phyloP scores from a whole-genome alignment of 1,140 invertebrate genomes.

The Onthophagus taurus region DNA sequence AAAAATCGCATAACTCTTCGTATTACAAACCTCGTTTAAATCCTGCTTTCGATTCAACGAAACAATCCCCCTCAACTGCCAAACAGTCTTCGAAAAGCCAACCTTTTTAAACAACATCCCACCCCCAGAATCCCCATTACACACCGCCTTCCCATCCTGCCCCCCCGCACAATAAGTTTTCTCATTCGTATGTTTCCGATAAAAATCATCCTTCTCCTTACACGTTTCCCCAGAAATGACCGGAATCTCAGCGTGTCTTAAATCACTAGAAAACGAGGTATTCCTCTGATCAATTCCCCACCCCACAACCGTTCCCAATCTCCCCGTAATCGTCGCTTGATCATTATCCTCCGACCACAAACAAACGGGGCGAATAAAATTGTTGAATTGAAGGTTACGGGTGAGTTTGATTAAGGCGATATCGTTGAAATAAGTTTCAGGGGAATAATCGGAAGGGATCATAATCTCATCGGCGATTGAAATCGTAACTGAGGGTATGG shows the following conservation, averaged over 20 bases:
- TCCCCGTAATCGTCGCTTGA: background rate
- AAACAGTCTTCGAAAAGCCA: conserved; percentile 22
- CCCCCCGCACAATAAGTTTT: conserved; percentile 43
- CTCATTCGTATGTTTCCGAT: too few relatives aligned
- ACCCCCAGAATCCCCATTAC: conserved; percentile 51
- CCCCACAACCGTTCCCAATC: conserved; percentile 43
- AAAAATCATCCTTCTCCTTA: too few relatives aligned
- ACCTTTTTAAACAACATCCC: conserved; percentile 39
- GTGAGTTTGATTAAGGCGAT: conserved; percentile 45
- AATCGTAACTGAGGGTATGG: background rate
- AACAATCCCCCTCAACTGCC: conserved; percentile 48
- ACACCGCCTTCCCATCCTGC: conserved; percentile 39
- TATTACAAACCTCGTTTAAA: conserved; percentile 42
- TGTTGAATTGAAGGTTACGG: conserved; percentile 34
- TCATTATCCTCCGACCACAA: conserved; percentile 26
- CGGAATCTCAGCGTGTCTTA: conserved; percentile 40
- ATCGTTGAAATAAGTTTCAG: conserved; percentile 17
- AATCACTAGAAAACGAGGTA: conserved; percentile 32
- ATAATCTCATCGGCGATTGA: conserved; percentile 7
- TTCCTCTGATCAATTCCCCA: conserved; percentile 45
- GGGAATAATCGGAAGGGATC: conserved; percentile 15
- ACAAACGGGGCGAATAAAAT: conserved; percentile 45
- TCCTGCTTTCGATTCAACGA: conserved; percentile 44
- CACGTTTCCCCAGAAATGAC: conserved; percentile 40
- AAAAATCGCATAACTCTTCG: conserved; percentile 46